A percentile compares a stretch with the other conserved stretches of the same genome.
Conservation (phyloP, 2,113 vertebrate species). For the Callopanchax toddi region DNA sequence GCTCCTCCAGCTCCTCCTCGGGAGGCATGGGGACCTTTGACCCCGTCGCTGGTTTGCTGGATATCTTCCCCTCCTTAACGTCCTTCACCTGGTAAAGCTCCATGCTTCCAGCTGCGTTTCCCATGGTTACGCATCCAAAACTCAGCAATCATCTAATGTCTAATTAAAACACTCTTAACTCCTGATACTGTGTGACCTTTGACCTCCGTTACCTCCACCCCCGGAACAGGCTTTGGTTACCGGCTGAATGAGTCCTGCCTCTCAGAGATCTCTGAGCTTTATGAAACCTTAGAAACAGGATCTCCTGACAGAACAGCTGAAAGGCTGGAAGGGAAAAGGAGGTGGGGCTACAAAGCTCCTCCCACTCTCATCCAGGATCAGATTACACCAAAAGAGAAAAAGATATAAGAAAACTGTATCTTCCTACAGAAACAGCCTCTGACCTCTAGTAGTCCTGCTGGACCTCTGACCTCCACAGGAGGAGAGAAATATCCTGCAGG, state of each 20-base stretch:
- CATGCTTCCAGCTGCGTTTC: slow-evolving; percentile 85
- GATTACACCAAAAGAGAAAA: slow-evolving; percentile 17
- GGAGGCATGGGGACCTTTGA: slow-evolving; percentile 83
- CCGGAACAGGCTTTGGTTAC: not conserved
- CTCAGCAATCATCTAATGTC: not conserved
- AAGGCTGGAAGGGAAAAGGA: slow-evolving; percentile 29
- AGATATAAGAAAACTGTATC: slow-evolving; percentile 8
- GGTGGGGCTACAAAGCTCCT: not conserved
- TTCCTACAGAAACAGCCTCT: not conserved
- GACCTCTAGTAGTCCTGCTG: not conserved
- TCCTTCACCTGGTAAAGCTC: slow-evolving; percentile 72
- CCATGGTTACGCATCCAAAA: slow-evolving; percentile 73
- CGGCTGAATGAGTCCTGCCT: slow-evolving; percentile 30
- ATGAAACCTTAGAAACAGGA: slow-evolving; percentile 68
- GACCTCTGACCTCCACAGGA: slow-evolving; percentile 15
- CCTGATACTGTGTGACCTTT: not conserved
- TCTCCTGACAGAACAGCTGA: slow-evolving; percentile 60
- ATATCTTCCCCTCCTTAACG: slow-evolving; percentile 39
- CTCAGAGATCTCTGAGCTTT: slow-evolving; percentile 27
- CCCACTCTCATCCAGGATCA: too few species aligned
- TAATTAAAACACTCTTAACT: not conserved
- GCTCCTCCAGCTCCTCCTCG: slow-evolving; percentile 85
- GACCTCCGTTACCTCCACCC: slow-evolving; percentile 36
- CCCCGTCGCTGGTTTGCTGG: slow-evolving; percentile 56
- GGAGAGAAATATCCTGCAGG: slow-evolving; percentile 10